Evolutionary conservation across 2,888 invertebrate species (phyloP).

Genomic region (Cyclophora punctaria): DNA sequence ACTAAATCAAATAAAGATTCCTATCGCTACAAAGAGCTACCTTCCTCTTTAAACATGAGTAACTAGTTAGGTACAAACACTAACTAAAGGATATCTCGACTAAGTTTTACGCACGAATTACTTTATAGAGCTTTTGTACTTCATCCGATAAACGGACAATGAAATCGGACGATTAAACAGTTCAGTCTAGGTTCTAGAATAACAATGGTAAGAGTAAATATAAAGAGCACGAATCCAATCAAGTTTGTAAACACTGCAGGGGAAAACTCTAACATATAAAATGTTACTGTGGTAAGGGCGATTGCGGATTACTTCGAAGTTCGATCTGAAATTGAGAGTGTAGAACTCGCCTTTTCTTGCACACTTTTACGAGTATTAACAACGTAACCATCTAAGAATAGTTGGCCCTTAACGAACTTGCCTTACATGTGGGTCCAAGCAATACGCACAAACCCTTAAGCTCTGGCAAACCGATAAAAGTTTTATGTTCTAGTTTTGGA

Average conservation of each 20-base stretch:
- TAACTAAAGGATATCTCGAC: slow-evolving; percentile 12
- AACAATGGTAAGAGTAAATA: slow-evolving; percentile 56
- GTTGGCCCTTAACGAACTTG: no score
- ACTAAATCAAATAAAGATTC: no score
- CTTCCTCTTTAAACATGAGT: slow-evolving; percentile 4
- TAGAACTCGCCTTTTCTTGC: no score
- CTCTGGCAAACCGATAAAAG: slow-evolving; percentile 26
- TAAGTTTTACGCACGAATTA: slow-evolving; percentile 24
- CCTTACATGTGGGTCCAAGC: slow-evolving; percentile 23
- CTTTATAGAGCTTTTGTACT: slow-evolving; percentile 18
- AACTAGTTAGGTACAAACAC: slow-evolving; percentile 1
- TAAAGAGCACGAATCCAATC: slow-evolving; percentile 70
- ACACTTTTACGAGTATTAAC: no score
- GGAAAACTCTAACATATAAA: slow-evolving; percentile 8
- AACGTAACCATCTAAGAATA: no score
- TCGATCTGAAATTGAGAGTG: no score
- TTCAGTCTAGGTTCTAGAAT: slow-evolving; percentile 38
- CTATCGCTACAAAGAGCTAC: no score
- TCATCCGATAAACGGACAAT: slow-evolving; percentile 20
- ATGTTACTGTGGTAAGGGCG: slow-evolving; percentile 1
- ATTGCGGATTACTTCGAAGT: slow-evolving; percentile 19
- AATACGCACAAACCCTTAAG: slow-evolving; percentile 22
- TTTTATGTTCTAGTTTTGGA: slow-evolving; percentile 57
- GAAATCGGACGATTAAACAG: slow-evolving; percentile 19
- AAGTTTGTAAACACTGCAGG: slow-evolving; percentile 55